phyloP scores from a whole-genome alignment of 2,113 vertebrate species.

The Mystacornis crossleyi region DNA sequence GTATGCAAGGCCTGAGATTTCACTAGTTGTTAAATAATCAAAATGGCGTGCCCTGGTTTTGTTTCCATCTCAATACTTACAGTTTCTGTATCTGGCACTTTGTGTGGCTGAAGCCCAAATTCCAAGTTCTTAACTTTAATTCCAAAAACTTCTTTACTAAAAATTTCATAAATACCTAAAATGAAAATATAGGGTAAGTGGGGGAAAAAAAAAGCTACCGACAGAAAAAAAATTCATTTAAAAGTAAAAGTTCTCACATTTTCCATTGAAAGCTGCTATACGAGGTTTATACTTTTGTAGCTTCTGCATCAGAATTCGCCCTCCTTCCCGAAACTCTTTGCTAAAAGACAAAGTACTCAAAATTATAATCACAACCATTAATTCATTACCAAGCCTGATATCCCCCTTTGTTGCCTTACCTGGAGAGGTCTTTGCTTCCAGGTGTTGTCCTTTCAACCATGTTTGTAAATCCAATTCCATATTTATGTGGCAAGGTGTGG shows the following conservation, averaged over 20 bases:
- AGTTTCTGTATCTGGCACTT: constrained; percentile 93
- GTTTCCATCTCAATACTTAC: constrained; percentile 72
- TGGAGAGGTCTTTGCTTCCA: constrained; percentile 96
- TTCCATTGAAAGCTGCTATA: constrained; percentile 98
- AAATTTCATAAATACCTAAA: constrained; percentile 98
- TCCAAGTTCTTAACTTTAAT: constrained; percentile 95
- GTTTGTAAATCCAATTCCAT: constrained; percentile 97
- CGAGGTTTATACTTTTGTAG: constrained; percentile 93
- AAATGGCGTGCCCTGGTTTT: neutral
- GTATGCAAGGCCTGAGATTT: neutral
- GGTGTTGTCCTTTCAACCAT: constrained; percentile 97
- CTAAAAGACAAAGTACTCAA: constrained; percentile 72
- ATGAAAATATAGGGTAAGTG: constrained; percentile 34
- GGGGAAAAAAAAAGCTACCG: neutral
- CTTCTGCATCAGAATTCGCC: constrained; percentile 94
- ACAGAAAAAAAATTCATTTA: neutral
- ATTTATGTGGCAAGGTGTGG: constrained; percentile 87
- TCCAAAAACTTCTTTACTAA: constrained; percentile 97
- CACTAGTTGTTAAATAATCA: neutral
- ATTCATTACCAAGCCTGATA: neutral
- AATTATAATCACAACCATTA: neutral
- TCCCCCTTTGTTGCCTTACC: constrained; percentile 61
- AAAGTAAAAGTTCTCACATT: constrained; percentile 85
- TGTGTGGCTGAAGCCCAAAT: constrained; percentile 96
- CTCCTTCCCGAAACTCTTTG: constrained; percentile 98